Conservation (phyloP, 92 coral and sea anemone species). For the Palythoa heliodiscus region DNA sequence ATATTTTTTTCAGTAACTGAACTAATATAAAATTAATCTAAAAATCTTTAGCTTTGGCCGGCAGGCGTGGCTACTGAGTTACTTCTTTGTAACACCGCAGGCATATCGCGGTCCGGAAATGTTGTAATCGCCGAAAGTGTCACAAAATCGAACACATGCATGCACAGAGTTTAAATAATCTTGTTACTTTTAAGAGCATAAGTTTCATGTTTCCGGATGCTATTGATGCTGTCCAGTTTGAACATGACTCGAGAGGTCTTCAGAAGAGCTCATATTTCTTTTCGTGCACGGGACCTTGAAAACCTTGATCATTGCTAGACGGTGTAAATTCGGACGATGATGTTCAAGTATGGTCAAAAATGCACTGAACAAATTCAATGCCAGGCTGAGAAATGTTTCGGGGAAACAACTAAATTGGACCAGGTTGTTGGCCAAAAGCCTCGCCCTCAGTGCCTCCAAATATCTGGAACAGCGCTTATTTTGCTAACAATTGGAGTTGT, state of each 20-base stretch:
- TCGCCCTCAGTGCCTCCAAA: constrained; percentile 82
- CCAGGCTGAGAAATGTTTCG: constrained; percentile 93
- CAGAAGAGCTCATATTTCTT: not conserved
- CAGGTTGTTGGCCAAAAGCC: constrained; percentile 85
- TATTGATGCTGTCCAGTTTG: constrained; percentile 25
- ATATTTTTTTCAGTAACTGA: no score
- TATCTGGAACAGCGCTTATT: constrained; percentile 85
- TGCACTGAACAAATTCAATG: constrained; percentile 94
- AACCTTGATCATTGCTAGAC: not conserved
- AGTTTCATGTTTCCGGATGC: constrained; percentile 37
- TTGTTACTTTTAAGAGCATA: constrained; percentile 4
- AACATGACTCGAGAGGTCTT: constrained; percentile 20
- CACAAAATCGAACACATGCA: not conserved
- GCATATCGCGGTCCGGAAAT: constrained; percentile 28
- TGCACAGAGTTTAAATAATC: not conserved
- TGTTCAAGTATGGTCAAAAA: constrained; percentile 88
- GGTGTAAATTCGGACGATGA: constrained; percentile 51
- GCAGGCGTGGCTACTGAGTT: constrained; percentile 37
- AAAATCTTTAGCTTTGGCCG: not conserved
- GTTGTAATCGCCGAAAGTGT: constrained; percentile 24
- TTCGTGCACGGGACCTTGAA: not conserved
- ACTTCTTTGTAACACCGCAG: constrained; percentile 42
- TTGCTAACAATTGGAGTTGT: constrained; percentile 71
- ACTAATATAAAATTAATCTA: no score
- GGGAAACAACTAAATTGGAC: constrained; percentile 94